Evolutionary conservation across 2,113 vertebrate species (phyloP).

Genomic region (Oryzias woworae): DNA sequence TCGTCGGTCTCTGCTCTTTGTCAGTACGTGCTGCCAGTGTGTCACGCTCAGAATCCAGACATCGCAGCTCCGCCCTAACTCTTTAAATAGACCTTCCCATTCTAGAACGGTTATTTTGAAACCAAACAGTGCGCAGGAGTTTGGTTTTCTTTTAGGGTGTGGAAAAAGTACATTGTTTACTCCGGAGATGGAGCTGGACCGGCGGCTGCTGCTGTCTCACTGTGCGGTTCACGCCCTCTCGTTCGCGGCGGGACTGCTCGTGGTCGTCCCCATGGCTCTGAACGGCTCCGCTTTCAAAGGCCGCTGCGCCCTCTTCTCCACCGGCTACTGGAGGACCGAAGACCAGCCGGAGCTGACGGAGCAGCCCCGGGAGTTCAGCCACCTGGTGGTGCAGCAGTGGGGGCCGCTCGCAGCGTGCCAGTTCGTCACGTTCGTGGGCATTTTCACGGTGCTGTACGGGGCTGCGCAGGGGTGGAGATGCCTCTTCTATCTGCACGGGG

Average conservation of each 20-base stretch:
- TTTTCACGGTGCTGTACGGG: slow-evolving; percentile 80
- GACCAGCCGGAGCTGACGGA: slow-evolving; percentile 39
- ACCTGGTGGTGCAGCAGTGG: slow-evolving; percentile 77
- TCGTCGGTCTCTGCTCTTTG: background rate
- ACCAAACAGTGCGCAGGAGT: background rate
- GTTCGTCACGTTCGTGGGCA: slow-evolving; percentile 79
- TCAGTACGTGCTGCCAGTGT: slow-evolving; percentile 15
- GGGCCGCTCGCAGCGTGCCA: slow-evolving; percentile 78
- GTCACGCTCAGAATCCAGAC: slow-evolving; percentile 1
- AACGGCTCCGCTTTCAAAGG: slow-evolving; percentile 82
- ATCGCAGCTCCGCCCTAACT: slow-evolving; percentile 18
- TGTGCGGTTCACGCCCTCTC: slow-evolving; percentile 76
- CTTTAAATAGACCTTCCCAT: slow-evolving; percentile 25
- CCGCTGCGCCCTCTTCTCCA: slow-evolving; percentile 77
- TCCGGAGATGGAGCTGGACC: slow-evolving; percentile 73
- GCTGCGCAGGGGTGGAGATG: slow-evolving; percentile 81
- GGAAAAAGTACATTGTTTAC: background rate
- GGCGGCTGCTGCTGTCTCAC: slow-evolving; percentile 75
- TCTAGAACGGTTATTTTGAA: background rate
- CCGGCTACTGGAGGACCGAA: slow-evolving; percentile 76
- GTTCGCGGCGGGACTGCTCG: slow-evolving; percentile 68
- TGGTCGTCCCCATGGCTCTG: slow-evolving; percentile 80
- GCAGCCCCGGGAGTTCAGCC: slow-evolving; percentile 40
- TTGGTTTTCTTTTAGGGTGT: rapidly evolving
- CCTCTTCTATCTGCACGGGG: slow-evolving; percentile 79